Percentiles rank a stretch among this genome's conserved stretches.
Evolutionary conservation across 2,113 vertebrate species (phyloP).

Genomic region (Labeo rohita): DNA sequence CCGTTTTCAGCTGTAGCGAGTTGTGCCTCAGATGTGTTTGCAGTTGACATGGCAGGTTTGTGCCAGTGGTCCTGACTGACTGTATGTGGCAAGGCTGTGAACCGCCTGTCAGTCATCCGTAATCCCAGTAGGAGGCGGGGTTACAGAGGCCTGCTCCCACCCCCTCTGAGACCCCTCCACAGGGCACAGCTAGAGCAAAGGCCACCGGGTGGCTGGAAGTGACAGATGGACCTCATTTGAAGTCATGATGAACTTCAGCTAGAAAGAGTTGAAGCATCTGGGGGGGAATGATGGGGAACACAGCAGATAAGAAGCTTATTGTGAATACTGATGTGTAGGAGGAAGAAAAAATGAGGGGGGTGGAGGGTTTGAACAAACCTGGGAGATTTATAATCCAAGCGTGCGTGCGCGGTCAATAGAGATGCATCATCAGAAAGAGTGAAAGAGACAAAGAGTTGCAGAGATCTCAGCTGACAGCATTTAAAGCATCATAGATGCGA

Average conservation of each 20-base stretch:
- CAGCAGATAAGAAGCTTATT: conserved; percentile 69
- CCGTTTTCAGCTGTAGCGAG: conserved; percentile 47
- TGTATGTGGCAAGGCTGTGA: conserved; percentile 37
- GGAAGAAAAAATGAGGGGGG: conserved; percentile 36
- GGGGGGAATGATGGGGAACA: conserved; percentile 58
- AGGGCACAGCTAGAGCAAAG: conserved; percentile 7
- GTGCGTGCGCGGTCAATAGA: conserved; percentile 65
- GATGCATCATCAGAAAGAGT: conserved; percentile 63
- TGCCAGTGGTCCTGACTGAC: conserved; percentile 45
- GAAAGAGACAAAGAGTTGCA: conserved; percentile 15
- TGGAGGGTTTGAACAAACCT: conserved; percentile 41
- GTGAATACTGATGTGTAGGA: conserved; percentile 53
- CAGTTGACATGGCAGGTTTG: conserved; percentile 50
- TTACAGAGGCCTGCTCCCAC: background rate
- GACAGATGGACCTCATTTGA: conserved; percentile 46
- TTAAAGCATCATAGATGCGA: background rate
- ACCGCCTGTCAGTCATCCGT: conserved; percentile 16
- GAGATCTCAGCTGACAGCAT: conserved; percentile 10
- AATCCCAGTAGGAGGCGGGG: conserved; percentile 30
- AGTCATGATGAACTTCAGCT: conserved; percentile 45
- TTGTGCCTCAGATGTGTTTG: conserved; percentile 55
- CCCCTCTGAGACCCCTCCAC: background rate
- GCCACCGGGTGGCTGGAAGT: conserved; percentile 17
- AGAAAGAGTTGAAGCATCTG: conserved; percentile 46
- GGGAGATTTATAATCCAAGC: conserved; percentile 65